phyloP scores from a whole-genome alignment of 2,113 vertebrate species.

The Sylvia atricapilla region DNA sequence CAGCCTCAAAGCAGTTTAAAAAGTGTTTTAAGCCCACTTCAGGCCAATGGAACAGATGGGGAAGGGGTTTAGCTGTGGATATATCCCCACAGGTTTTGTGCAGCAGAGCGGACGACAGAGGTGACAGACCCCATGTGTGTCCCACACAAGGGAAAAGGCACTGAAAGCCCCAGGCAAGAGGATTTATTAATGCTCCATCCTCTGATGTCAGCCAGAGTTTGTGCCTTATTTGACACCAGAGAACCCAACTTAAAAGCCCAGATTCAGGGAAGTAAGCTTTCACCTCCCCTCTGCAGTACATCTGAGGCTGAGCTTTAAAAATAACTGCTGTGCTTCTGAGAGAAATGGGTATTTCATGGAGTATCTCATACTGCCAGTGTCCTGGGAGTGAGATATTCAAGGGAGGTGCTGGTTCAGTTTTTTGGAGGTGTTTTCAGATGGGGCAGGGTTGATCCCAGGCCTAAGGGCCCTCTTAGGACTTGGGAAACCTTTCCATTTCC shows the following conservation, averaged over 20 bases:
- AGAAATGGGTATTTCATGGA: not conserved
- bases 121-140: not conserved
- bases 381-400: not conserved
- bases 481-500: not conserved
- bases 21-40: not conserved
- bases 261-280: not conserved
- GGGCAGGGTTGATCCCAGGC: not conserved
- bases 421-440: not conserved
- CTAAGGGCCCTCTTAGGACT: not conserved
- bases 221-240: not conserved
- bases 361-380: not conserved
- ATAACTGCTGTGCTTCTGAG: not conserved
- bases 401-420: not conserved
- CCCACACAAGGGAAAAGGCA: not conserved
- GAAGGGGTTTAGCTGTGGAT: not conserved
- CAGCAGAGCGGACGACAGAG: not conserved
- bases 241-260: not conserved
- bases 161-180: not conserved
- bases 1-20: not conserved
- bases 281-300: fast-evolving
- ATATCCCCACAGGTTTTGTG: not conserved
- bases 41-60: not conserved
- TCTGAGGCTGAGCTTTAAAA: not conserved
- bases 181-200: not conserved
- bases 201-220: not conserved